Conservation (phyloP, 1,140 invertebrate genomes). For the Bombus confusus region DNA sequence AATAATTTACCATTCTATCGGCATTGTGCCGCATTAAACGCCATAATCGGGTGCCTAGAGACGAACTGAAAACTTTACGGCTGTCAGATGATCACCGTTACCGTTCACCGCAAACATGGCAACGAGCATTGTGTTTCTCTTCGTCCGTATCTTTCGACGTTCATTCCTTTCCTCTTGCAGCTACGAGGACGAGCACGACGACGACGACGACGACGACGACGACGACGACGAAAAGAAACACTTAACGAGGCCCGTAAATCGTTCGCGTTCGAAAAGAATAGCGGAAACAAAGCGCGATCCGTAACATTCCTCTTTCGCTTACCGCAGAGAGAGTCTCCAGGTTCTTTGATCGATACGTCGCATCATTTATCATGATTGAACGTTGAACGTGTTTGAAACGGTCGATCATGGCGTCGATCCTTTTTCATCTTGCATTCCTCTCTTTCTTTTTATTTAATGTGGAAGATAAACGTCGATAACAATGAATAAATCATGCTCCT, state of each 20-base stretch:
- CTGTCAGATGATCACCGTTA: slow-evolving; percentile 62
- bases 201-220: not conserved
- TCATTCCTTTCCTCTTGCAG: not conserved
- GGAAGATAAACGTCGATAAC: slow-evolving; percentile 5
- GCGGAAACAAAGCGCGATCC: slow-evolving; percentile 53
- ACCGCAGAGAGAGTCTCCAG: not conserved
- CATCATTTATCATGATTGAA: slow-evolving; percentile 56
- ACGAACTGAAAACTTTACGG: slow-evolving; percentile 51
- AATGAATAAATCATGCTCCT: not conserved
- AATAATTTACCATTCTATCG: slow-evolving; percentile 58
- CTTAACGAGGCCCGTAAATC: slow-evolving; percentile 61
- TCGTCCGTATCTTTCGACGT: not conserved
- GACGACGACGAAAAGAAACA: slow-evolving; percentile 29
- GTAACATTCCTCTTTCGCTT: slow-evolving; percentile 43
- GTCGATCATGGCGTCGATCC: not conserved
- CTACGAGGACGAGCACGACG: not conserved
- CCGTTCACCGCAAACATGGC: slow-evolving; percentile 65
- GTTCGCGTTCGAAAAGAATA: slow-evolving; percentile 54
- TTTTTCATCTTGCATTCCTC: not conserved
- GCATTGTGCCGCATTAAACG: slow-evolving; percentile 43
- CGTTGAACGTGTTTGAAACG: slow-evolving; percentile 17
- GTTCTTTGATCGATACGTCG: slow-evolving; percentile 53
- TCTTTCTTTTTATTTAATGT: not conserved
- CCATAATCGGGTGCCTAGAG: slow-evolving; percentile 21
- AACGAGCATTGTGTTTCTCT: slow-evolving; percentile 47